Evolutionary conservation across 2,113 vertebrate genomes (phyloP).

Genomic region (Hydrolagus affinis): DNA sequence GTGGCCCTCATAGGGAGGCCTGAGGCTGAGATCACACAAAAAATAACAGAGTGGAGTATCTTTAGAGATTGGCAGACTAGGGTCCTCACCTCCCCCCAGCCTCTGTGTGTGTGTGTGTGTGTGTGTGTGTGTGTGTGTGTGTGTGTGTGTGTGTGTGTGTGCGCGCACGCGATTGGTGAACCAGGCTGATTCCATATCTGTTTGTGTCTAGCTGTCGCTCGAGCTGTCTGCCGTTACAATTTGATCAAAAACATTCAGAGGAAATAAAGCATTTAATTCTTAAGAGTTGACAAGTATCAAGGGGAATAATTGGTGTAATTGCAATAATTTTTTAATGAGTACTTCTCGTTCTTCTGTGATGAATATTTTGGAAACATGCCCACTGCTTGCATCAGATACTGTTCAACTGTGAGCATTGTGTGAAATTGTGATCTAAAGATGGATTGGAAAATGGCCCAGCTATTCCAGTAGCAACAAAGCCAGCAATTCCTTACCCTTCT

Average conservation of each 20-base stretch:
- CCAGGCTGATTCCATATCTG: no score
- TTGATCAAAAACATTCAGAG: not conserved
- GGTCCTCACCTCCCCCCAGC: no score
- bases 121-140: no score
- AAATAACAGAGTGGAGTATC: no score
- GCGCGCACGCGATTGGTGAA: no score
- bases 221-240: not conserved
- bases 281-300: not conserved
- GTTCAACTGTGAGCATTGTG: not conserved
- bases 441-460: not conserved
- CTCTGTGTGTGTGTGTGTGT: no score
- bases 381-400: not conserved
- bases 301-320: not conserved
- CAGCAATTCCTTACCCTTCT: constrained; percentile 70
- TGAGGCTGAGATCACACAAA: no score
- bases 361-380: constrained; percentile 2
- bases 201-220: no score
- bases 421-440: not conserved
- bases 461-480: not conserved
- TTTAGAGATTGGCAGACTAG: no score
- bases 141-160: no score
- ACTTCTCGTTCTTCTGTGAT: not conserved
- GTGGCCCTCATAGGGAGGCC: no score
- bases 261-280: no score
- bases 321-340: not conserved